Evolutionary conservation across 2,888 invertebrate genomes (phyloP).

Genomic region (Bellardia bayeri): DNA sequence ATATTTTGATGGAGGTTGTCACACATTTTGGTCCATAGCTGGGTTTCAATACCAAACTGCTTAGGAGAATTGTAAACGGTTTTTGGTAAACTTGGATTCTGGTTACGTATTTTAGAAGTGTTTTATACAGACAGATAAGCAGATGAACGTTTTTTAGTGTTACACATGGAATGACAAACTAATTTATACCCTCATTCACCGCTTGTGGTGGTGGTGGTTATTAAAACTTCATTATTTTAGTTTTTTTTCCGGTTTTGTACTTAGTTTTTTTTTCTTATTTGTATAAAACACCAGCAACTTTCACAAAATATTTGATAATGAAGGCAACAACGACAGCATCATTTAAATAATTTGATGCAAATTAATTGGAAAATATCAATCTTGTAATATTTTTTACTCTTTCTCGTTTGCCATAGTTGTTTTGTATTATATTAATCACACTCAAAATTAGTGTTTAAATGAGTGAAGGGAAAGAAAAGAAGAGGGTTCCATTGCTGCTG

Average conservation of each 20-base stretch:
- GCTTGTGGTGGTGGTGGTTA: no score
- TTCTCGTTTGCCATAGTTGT: neutral
- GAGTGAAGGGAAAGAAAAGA: neutral
- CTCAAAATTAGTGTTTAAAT: constrained; percentile 46
- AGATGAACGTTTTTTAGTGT: no score
- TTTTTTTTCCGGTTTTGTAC: neutral
- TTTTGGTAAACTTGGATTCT: no score
- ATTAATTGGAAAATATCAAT: constrained; percentile 69
- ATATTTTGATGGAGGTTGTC: no score
- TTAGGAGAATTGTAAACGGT: no score
- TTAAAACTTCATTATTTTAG: neutral
- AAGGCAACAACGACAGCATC: constrained; percentile 29
- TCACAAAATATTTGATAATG: constrained; percentile 42
- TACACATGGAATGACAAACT: no score
- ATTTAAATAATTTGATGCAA: constrained; percentile 56
- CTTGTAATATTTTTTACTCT: constrained; percentile 31
- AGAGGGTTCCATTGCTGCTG: constrained; percentile 22
- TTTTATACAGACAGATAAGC: no score
- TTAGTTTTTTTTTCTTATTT: neutral
- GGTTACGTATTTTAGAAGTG: no score
- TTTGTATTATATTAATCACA: constrained; percentile 35
- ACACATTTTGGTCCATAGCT: no score
- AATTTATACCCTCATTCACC: no score
- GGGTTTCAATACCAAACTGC: no score
- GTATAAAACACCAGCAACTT: constrained; percentile 7